A percentile compares a stretch with the other conserved stretches of the same genome.
These are phyloP conservation scores for Galerucella pusilla DNA, from an alignment of 2,888 invertebrate species.

Conservation along the genomic window DNA sequence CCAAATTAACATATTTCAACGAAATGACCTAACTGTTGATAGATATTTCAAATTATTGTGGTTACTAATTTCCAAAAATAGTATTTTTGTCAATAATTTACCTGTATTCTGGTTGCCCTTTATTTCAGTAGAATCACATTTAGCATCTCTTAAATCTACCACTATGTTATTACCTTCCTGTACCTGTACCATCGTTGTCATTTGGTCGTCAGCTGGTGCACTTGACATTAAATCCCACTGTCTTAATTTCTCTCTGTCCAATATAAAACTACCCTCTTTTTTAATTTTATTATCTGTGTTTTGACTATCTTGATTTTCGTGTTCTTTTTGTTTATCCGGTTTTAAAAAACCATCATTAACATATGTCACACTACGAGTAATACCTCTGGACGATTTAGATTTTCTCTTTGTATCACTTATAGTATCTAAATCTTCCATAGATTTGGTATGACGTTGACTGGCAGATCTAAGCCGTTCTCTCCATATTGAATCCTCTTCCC, in stretches of 20 bases:
- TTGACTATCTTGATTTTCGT: slow-evolving; percentile 66
- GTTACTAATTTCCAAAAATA: slow-evolving; percentile 5
- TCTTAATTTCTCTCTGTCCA: slow-evolving; percentile 86
- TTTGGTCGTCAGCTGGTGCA: slow-evolving; percentile 66
- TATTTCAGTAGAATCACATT: slow-evolving; percentile 54
- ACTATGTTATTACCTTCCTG: slow-evolving; percentile 58
- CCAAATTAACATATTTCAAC: not conserved
- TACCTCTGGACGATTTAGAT: slow-evolving; percentile 57
- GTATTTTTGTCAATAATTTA: slow-evolving; percentile 48
- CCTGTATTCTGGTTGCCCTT: slow-evolving; percentile 59
- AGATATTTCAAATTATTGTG: not conserved
- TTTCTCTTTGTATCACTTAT: slow-evolving; percentile 59
- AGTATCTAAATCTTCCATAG: slow-evolving; percentile 83
- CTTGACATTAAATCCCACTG: slow-evolving; percentile 92
- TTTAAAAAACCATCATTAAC: slow-evolving; percentile 77
- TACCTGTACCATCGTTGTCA: slow-evolving; percentile 51
- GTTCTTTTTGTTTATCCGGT: slow-evolving; percentile 59
- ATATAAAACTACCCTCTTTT: slow-evolving; percentile 63
- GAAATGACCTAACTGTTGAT: not conserved
- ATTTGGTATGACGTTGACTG: slow-evolving; percentile 83
- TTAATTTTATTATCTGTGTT: slow-evolving; percentile 60
- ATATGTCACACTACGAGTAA: slow-evolving; percentile 80
- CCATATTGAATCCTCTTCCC: slow-evolving; percentile 88
- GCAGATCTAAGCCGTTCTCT: slow-evolving; percentile 81
- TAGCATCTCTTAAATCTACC: slow-evolving; percentile 58